Evolutionary conservation across 2,797 vertebrate genomes (phyloP).

Genomic region (Pachyuromys duprasi): DNA sequence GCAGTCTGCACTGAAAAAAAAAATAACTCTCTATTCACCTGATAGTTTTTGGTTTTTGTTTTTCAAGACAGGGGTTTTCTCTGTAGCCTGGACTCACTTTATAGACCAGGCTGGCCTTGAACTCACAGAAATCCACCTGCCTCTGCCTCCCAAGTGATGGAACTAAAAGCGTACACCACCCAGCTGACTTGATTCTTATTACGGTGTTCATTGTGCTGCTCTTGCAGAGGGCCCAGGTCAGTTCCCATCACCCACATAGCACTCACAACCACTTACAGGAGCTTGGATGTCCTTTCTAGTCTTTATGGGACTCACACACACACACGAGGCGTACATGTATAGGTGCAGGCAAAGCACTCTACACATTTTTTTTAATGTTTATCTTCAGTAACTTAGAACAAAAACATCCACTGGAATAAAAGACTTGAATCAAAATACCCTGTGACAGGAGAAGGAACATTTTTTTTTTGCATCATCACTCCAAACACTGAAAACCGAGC

Average conservation of each 20-base stretch:
- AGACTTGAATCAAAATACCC: background rate
- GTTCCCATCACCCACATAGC: background rate
- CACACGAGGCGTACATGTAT: too few species aligned
- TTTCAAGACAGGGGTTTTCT: too few species aligned
- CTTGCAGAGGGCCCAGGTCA: background rate
- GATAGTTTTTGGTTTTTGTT: too few species aligned
- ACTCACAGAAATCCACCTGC: too few species aligned
- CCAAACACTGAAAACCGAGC: background rate
- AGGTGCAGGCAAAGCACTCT: background rate
- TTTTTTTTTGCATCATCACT: background rate
- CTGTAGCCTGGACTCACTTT: too few species aligned
- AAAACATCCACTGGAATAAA: background rate
- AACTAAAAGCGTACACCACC: too few species aligned
- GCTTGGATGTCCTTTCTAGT: background rate
- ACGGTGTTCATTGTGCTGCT: background rate
- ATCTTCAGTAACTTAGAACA: background rate
- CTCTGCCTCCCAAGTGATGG: too few species aligned
- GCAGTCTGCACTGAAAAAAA: background rate
- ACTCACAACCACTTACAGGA: background rate
- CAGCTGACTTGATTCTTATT: background rate
- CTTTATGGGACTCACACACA: background rate
- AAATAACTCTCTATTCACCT: background rate
- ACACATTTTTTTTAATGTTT: background rate
- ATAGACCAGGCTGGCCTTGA: too few species aligned
- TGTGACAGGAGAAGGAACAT: background rate